Evolutionary conservation across 2,113 vertebrate genomes (phyloP).

Genomic region (Pelobates fuscus): DNA sequence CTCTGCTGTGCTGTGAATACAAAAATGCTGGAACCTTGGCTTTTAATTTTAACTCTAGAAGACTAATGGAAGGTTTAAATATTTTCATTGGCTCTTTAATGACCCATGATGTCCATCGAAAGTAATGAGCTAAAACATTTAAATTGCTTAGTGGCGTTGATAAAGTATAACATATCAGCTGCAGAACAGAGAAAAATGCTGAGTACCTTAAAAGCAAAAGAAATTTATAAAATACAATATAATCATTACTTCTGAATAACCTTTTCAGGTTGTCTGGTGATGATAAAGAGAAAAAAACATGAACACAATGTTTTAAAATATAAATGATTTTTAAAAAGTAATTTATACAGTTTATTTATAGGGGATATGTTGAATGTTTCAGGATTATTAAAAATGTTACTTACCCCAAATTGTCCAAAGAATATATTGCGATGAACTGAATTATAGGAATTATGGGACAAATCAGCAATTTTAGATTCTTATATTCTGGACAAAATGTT

Average conservation of each 20-base stretch:
- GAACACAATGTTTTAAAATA: too few species aligned
- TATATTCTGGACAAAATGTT: too few species aligned
- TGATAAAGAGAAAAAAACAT: too few species aligned
- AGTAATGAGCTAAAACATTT: conserved; percentile 16
- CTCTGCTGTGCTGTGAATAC: conserved; percentile 42
- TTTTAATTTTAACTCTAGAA: conserved; percentile 10
- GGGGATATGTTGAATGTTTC: too few species aligned
- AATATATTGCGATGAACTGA: too few species aligned
- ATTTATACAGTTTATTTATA: too few species aligned
- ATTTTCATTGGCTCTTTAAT: conserved; percentile 19
- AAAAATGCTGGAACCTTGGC: conserved; percentile 41
- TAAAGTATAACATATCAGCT: background rate
- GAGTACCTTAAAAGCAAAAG: background rate
- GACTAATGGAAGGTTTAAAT: conserved; percentile 37
- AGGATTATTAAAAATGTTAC: too few species aligned
- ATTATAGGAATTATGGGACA: too few species aligned
- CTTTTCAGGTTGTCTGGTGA: too few species aligned
- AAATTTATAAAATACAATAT: conserved; percentile 2
- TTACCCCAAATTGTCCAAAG: too few species aligned
- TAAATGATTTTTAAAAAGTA: too few species aligned
- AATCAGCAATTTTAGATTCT: too few species aligned
- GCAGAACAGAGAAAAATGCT: conserved; percentile 19
- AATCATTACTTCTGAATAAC: background rate
- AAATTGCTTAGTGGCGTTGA: background rate
- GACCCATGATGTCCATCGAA: conserved; percentile 28